Base-by-base conservation (phyloP, 2,797 vertebrate species). In the Merluccius polli region DNA sequence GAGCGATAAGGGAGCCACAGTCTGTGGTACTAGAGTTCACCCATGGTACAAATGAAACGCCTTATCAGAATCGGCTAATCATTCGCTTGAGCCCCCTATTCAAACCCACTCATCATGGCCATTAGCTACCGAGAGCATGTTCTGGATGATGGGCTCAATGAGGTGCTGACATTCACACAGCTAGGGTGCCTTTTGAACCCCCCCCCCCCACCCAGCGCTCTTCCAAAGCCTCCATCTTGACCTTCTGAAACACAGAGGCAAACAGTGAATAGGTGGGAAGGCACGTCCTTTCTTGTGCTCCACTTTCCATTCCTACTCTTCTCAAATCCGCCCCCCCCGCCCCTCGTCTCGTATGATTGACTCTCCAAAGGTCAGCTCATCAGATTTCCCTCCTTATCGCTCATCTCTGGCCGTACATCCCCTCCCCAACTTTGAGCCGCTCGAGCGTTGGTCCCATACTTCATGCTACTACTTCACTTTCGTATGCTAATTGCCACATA, bases 151-250 rank as follows among this genome's bases (percentile, higher is more conserved):
- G 41, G 35, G 32, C 71, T 72, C 70, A 21, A 48, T 21, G 2
- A 32, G 68, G 1, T 30, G 73, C 72, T 86, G 83, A 81, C 83
- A 86, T 89, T 85, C 85, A 77, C 83, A 68, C 41, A 16, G 29
- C 4, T 2, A 30, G 21, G 27, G 72, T 83, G 52, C 52, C 52
- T 59, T 59, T 59, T n/a, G 83, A 87, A 79, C 87, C 85, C 89
- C 21, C 52, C 21, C 1, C 18, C 16, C 4, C 44, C 44, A 44
- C 41, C 4, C 41, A 12, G 16, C 44, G 16, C 44, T 48, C 44
- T 21, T 18, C 44, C 12, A 21, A 44, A 21, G 21, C 52, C 52
- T 70, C 75, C 0, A 2, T 24, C n/a, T 85, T 77, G 71, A 16
- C 72, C 27, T 70, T 29, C 29, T 16, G 4, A 68, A 68, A 12